These are phyloP conservation scores for Columbina picui DNA, from an alignment of 2,113 vertebrate species.

Conservation along the genomic window DNA sequence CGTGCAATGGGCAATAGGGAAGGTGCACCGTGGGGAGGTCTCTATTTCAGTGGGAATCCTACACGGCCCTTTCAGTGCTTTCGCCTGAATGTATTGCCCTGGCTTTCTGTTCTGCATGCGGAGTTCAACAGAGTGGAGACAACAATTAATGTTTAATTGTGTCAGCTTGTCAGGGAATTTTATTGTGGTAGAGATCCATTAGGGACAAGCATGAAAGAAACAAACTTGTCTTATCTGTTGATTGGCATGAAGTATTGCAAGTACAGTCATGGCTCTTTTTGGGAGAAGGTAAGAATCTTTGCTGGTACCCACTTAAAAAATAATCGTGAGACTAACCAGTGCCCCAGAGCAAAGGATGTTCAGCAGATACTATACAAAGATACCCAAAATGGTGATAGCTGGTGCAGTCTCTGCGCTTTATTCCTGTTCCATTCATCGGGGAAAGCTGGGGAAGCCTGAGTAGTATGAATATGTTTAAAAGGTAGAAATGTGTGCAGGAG, in stretches of 20 bases:
- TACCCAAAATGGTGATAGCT: background rate
- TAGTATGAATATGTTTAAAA: background rate
- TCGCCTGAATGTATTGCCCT: background rate
- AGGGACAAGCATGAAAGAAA: background rate
- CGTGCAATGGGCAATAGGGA: background rate
- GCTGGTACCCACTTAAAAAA: background rate
- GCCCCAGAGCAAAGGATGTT: background rate
- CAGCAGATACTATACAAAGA: background rate
- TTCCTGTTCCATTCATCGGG: background rate
- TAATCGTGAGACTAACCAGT: background rate
- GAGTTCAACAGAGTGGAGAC: background rate
- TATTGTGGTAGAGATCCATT: background rate
- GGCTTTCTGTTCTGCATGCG: background rate
- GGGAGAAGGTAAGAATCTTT: background rate
- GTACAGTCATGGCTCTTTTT: background rate
- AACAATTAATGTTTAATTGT: conserved; percentile 7
- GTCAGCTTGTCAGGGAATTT: background rate
- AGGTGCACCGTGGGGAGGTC: background rate
- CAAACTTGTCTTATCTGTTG: background rate
- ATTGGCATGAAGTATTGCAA: background rate
- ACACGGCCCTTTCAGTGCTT: background rate
- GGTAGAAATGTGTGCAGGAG: background rate
- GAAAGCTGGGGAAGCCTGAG: background rate
- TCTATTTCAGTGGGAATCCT: background rate
- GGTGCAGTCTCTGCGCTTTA: background rate